Percentiles rank a stretch among this genome's conserved stretches.
Evolutionary conservation across 2,888 invertebrate species (phyloP).

Genomic region (Malthinus seriepunctatus): DNA sequence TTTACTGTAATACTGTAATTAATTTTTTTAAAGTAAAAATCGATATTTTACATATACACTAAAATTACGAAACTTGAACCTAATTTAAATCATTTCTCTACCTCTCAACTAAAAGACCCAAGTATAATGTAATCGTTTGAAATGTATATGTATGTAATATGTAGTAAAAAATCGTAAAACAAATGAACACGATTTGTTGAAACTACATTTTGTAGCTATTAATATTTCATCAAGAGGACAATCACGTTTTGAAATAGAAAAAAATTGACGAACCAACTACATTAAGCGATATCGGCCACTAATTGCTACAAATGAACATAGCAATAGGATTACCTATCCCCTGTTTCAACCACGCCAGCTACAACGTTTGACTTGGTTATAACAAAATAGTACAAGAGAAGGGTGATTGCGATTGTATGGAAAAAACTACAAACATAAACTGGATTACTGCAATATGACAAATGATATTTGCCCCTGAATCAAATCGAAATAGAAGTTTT

Average conservation of each 20-base stretch:
- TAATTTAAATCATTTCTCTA: too few species aligned
- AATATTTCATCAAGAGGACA: constrained; percentile 46
- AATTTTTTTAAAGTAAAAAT: too few species aligned
- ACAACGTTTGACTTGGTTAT: constrained; percentile 30
- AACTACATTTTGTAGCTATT: constrained; percentile 11
- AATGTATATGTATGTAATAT: background rate
- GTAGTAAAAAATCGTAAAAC: background rate
- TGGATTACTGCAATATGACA: constrained; percentile 41
- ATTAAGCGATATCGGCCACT: constrained; percentile 49
- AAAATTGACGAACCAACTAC: constrained; percentile 38
- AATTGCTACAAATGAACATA: constrained; percentile 53
- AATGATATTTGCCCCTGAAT: constrained; percentile 46
- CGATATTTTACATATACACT: too few species aligned
- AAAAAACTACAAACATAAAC: constrained; percentile 14
- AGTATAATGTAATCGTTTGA: too few species aligned
- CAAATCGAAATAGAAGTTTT: constrained; percentile 42
- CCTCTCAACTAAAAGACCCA: too few species aligned
- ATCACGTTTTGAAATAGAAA: constrained; percentile 40
- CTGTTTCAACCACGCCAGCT: constrained; percentile 21
- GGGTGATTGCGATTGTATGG: constrained; percentile 7
- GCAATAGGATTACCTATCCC: constrained; percentile 50
- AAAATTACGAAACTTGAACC: too few species aligned
- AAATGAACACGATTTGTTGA: constrained; percentile 33
- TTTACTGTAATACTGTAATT: too few species aligned
- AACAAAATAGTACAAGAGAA: constrained; percentile 20